These are phyloP conservation scores for Clarias macrocephalus DNA, from an alignment of 2,113 vertebrate genomes.

Conservation along the genomic window DNA sequence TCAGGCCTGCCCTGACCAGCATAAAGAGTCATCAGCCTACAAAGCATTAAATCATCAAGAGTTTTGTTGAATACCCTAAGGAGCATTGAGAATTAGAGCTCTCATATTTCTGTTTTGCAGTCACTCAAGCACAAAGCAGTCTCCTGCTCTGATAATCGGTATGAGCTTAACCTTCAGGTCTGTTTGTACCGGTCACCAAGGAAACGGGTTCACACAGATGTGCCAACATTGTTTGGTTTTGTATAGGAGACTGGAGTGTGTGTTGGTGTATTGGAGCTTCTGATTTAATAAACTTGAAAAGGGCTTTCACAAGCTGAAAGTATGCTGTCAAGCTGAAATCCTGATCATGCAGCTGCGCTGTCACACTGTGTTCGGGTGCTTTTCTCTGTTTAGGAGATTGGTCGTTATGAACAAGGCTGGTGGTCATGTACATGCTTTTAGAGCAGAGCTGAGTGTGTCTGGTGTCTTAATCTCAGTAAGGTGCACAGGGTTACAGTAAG, in stretches of 20 bases:
- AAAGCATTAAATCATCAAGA: constrained; percentile 6
- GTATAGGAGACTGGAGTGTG: not conserved
- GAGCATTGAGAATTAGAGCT: not conserved
- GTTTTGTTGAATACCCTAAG: not conserved
- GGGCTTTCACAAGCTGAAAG: not conserved
- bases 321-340: not conserved
- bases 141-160: not conserved
- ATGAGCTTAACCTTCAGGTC: not conserved
- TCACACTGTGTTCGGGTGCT: not conserved
- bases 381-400: not conserved
- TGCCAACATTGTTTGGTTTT: not conserved
- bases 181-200: not conserved
- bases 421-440: not conserved
- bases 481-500: not conserved
- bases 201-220: constrained; percentile 12
- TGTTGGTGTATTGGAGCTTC: not conserved
- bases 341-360: not conserved
- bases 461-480: not conserved
- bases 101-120: constrained; percentile 20
- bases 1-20: constrained; percentile 5
- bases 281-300: not conserved
- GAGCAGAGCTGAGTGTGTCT: not conserved
- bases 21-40: constrained; percentile 7
- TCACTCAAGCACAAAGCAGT: not conserved
- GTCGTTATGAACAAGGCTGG: not conserved